Evolutionary conservation across 2,888 invertebrate species (phyloP).

Genomic region (Drosophila colorata): DNA sequence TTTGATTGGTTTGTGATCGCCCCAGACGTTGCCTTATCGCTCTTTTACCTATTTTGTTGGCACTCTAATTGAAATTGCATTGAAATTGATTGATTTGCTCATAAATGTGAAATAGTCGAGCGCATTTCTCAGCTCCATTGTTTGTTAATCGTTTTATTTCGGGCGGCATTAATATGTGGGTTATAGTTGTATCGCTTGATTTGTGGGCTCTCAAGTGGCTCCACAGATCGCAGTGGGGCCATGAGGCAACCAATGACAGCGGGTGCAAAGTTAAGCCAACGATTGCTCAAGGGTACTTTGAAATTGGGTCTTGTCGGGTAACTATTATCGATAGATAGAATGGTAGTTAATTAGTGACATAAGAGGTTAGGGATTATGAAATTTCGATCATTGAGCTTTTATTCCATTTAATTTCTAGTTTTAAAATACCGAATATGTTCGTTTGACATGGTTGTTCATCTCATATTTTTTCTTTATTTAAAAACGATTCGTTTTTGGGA

Average conservation of each 20-base stretch:
- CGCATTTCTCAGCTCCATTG: conserved; percentile 28
- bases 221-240: not conserved
- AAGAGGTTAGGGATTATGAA: not conserved
- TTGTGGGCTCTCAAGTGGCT: conserved; percentile 41
- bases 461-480: no score
- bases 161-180: conserved; percentile 26
- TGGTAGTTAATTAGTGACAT: not conserved
- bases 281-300: conserved; percentile 1
- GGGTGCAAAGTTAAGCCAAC: conserved; percentile 4
- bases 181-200: conserved; percentile 43
- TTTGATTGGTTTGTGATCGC: conserved; percentile 64
- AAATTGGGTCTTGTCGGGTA: not conserved
- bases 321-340: not conserved
- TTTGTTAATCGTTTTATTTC: conserved; percentile 72
- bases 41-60: conserved; percentile 27
- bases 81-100: conserved; percentile 78
- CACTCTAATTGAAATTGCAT: conserved; percentile 79
- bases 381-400: no score
- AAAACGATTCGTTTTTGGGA: no score
- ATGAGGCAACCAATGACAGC: not conserved
- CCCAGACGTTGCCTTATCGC: conserved; percentile 38
- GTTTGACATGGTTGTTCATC: no score
- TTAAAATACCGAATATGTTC: no score
- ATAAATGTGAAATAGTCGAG: conserved; percentile 57
- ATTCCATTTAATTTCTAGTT: no score